Evolutionary conservation across 1,140 invertebrate species (phyloP).

Genomic region (Eulimnadia texana): DNA sequence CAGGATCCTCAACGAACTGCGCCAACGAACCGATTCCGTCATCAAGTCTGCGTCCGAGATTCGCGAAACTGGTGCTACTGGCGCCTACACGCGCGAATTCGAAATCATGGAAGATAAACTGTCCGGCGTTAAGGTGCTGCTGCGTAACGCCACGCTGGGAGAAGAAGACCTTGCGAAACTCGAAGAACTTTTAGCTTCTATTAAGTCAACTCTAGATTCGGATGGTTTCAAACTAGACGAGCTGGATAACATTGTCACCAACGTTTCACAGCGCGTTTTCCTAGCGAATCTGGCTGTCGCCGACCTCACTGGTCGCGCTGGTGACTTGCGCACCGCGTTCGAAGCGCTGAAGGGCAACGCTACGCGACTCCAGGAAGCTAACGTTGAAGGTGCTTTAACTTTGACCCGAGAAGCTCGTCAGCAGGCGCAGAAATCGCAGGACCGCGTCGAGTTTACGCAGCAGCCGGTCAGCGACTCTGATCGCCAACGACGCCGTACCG

Average conservation of each 20-base stretch:
- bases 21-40: constrained; percentile 49
- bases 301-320: constrained; percentile 52
- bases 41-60: constrained; percentile 78
- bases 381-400: constrained; percentile 85
- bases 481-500: constrained; percentile 62
- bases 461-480: constrained; percentile 56
- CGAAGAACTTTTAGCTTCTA: constrained; percentile 35
- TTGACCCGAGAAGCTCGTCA: constrained; percentile 66
- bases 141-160: constrained; percentile 59
- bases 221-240: constrained; percentile 40
- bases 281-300: constrained; percentile 59
- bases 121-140: constrained; percentile 53
- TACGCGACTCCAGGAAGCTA: constrained; percentile 80
- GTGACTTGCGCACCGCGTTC: constrained; percentile 54
- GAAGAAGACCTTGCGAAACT: constrained; percentile 54
- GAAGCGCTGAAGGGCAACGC: constrained; percentile 65
- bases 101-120: constrained; percentile 74
- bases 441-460: constrained; percentile 37
- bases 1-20: constrained; percentile 45
- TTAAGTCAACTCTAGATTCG: constrained; percentile 37
- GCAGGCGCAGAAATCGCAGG: constrained; percentile 47
- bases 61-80: constrained; percentile 79
- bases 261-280: constrained; percentile 59
- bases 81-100: constrained; percentile 87
- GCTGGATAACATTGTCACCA: constrained; percentile 48